Evolutionary conservation across 2,797 vertebrate species (phyloP).

Genomic region (Myripristis murdjan): DNA sequence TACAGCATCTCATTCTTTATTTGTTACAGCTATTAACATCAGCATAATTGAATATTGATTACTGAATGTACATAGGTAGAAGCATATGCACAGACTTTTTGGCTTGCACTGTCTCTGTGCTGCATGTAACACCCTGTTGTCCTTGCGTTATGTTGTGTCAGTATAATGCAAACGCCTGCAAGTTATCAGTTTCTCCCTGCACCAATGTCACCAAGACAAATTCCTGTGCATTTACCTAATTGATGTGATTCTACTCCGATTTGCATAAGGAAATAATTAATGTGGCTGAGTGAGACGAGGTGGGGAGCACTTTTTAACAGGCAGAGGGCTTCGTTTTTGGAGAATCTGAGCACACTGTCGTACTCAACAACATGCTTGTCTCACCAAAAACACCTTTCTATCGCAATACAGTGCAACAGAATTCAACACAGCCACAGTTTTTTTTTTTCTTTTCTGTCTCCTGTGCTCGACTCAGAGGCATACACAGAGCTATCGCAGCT

Average conservation of each 20-base stretch:
- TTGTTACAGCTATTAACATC: slow-evolving; percentile 16
- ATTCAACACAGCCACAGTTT: slow-evolving; percentile 36
- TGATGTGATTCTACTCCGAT: too few relatives aligned
- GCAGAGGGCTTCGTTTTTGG: slow-evolving; percentile 3
- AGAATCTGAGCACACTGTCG: slow-evolving; percentile 14
- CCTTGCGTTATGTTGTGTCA: background rate
- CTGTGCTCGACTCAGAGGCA: slow-evolving; percentile 22
- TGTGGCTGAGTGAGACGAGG: too few relatives aligned
- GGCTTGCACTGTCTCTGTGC: background rate
- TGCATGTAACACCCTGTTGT: background rate
- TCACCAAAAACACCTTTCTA: slow-evolving; percentile 24
- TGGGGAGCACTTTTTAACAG: too few relatives aligned
- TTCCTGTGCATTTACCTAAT: background rate
- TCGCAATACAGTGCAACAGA: slow-evolving; percentile 30
- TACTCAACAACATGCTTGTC: background rate
- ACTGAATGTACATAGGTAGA: background rate
- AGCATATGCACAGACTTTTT: too few relatives aligned
- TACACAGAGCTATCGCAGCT: slow-evolving; percentile 49
- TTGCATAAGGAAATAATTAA: too few relatives aligned
- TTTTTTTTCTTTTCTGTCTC: slow-evolving; percentile 20
- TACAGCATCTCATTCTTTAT: background rate
- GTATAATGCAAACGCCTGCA: background rate
- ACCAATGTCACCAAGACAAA: background rate
- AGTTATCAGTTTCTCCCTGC: slow-evolving; percentile 9
- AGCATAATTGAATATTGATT: slow-evolving; percentile 21